Conservation (phyloP, 1,140 invertebrate species). For the Tyrophagus putrescentiae region DNA sequence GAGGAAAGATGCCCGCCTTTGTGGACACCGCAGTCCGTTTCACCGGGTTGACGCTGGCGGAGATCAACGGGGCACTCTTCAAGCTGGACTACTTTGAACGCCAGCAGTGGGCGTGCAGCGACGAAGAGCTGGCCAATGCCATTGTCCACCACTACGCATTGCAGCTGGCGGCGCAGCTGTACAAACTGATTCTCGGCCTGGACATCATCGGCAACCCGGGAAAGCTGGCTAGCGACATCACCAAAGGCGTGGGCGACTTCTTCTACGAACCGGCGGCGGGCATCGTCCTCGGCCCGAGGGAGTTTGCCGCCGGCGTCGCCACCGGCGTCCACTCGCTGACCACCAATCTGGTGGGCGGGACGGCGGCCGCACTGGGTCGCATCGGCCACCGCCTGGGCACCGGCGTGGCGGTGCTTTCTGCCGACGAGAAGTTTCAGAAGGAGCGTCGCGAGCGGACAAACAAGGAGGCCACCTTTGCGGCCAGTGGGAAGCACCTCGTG, state of each 20-base stretch:
- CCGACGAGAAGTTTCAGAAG: conserved; percentile 90
- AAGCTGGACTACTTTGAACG: conserved; percentile 93
- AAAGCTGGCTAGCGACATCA: conserved; percentile 81
- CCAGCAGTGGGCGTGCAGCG: conserved; percentile 70
- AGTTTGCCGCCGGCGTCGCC: conserved; percentile 88
- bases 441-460: conserved; percentile 75
- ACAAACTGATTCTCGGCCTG: conserved; percentile 84
- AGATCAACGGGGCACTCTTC: conserved; percentile 97
- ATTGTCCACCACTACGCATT: conserved; percentile 73
- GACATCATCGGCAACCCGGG: conserved; percentile 98
- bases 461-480: conserved; percentile 59
- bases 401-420: conserved; percentile 80
- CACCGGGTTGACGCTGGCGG: conserved; percentile 81
- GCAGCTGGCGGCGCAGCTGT: conserved; percentile 68
- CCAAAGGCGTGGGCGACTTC: conserved; percentile 75
- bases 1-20: not conserved
- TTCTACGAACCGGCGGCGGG: conserved; percentile 96
- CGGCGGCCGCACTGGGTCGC: conserved; percentile 83
- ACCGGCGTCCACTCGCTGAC: conserved; percentile 77
- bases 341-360: conserved; percentile 80
- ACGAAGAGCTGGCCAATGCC: conserved; percentile 64
- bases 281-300: conserved; percentile 90
- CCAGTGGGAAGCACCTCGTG: conserved; percentile 83
- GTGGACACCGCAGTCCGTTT: conserved; percentile 41
- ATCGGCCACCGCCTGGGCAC: conserved; percentile 89